These are phyloP conservation scores for Germaria angustata DNA, from an alignment of 2,888 invertebrate genomes.

Conservation along the genomic window DNA sequence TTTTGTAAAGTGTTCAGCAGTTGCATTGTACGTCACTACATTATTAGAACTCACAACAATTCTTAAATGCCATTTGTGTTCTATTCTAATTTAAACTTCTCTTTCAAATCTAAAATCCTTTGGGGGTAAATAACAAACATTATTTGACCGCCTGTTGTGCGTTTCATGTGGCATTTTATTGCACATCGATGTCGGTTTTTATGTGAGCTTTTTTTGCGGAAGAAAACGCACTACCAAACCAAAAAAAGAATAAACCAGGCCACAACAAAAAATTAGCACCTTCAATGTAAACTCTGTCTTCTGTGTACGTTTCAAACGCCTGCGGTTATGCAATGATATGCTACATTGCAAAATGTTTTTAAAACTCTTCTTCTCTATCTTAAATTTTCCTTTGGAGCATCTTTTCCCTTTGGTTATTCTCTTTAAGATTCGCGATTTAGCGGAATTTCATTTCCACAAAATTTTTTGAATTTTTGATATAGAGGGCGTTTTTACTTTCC, in stretches of 20 bases:
- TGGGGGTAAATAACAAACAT: conserved; percentile 22
- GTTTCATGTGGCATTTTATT: conserved; percentile 63
- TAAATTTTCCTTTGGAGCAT: conserved; percentile 18
- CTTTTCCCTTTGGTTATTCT: neutral
- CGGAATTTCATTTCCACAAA: neutral
- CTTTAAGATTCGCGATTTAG: conserved; percentile 44
- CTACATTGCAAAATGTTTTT: conserved; percentile 35
- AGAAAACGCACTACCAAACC: conserved; percentile 51
- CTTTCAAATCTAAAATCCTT: conserved; percentile 16
- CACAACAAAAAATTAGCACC: conserved; percentile 26
- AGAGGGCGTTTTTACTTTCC: conserved; percentile 39
- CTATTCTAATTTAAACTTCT: conserved; percentile 4
- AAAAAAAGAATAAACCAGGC: neutral
- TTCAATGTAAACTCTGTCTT: neutral
- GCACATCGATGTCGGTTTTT: conserved; percentile 76
- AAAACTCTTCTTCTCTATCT: neutral
- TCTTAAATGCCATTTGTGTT: neutral
- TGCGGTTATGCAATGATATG: conserved; percentile 75
- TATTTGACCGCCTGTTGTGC: conserved; percentile 62
- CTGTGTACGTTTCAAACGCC: conserved; percentile 67
- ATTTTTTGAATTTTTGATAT: conserved; percentile 37
- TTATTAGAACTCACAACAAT: neutral
- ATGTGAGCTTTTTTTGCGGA: conserved; percentile 72
- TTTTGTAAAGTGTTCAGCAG: no score
- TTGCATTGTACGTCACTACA: no score